phyloP scores from a whole-genome alignment of 2,797 vertebrate species.

The Silurus aristotelis region DNA sequence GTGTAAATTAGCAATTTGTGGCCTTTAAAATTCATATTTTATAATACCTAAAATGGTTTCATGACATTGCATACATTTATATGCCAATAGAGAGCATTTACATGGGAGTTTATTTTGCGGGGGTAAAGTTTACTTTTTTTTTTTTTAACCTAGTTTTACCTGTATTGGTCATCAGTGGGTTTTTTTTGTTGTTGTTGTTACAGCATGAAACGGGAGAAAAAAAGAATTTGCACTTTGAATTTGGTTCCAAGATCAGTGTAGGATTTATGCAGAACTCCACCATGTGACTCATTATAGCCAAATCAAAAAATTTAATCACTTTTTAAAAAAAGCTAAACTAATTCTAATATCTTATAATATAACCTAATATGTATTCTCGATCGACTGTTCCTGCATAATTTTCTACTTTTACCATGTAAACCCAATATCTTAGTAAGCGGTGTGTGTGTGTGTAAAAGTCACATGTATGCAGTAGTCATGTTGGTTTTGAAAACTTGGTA shows the following conservation, averaged over 20 bases:
- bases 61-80: not conserved
- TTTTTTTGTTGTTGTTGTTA: constrained; percentile 5
- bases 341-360: constrained; percentile 53
- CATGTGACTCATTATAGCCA: constrained; percentile 56
- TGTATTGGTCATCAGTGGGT: not conserved
- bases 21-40: constrained; percentile 11
- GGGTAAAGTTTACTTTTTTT: not conserved
- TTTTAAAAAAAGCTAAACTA: constrained; percentile 38
- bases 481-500: constrained; percentile 72
- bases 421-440: constrained; percentile 73
- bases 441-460: constrained; percentile 74
- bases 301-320: constrained; percentile 59
- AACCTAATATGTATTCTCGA: constrained; percentile 67
- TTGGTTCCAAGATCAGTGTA: constrained; percentile 45
- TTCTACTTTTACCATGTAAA: constrained; percentile 73
- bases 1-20: constrained; percentile 21
- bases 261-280: constrained; percentile 52
- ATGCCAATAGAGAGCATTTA: constrained; percentile 13
- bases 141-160: not conserved
- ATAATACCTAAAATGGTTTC: not conserved
- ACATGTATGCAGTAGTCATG: constrained; percentile 68
- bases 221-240: constrained; percentile 58
- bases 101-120: not conserved
- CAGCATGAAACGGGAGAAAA: constrained; percentile 30
- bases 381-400: constrained; percentile 68